Evolutionary conservation across 2,888 invertebrate species (phyloP), one percentile per base, ranked within the genome.

Genomic region (Tridacna crocea): DNA sequence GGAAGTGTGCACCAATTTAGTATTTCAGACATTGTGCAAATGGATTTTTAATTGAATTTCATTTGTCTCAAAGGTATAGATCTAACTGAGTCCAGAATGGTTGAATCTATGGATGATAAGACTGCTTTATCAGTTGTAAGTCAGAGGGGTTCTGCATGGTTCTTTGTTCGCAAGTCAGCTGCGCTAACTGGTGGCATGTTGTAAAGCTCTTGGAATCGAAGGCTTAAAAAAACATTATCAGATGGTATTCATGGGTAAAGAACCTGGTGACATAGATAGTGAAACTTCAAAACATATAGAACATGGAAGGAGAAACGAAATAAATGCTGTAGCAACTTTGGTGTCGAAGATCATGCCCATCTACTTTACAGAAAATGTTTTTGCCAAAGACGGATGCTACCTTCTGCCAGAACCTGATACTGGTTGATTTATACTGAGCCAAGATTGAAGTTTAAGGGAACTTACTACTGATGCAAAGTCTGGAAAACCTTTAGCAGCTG

Each of bases 391-490:
- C n/a, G 84, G 83, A 0, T 84, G 80, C 65, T n/a, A 66, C 27
- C 27, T 17, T 0, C n/a, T 83, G 8, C 15, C 22, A 24, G 48
- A 22, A 17, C 36, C 55, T 47, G 47, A 72, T 26, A 46, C 47
- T 10, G 26, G 24, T 11, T 83, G 80, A 26, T 66, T 87, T 77
- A 72, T 87, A 8, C 79, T 87, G 0, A 83, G 83, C 11, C 85
- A 82, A 22, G 87, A 85, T 79, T 85, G 83, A 0, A 77, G 75
- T 47, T 19, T 87, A n/a, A n/a, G n/a, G n/a, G n/a, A n/a, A 27
- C 65, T 27, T 12, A 15, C 11, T 26, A n/a, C 27, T 11, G 46
- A 46, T 46, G 48, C 36, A 12, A 61, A 61, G 17, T 24, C 65
- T 1, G 36, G 26, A 61, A n/a, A 55, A 6, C 11, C 2, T 24